phyloP scores from a whole-genome alignment of 2,113 vertebrate species.

The Aramus guarauna region DNA sequence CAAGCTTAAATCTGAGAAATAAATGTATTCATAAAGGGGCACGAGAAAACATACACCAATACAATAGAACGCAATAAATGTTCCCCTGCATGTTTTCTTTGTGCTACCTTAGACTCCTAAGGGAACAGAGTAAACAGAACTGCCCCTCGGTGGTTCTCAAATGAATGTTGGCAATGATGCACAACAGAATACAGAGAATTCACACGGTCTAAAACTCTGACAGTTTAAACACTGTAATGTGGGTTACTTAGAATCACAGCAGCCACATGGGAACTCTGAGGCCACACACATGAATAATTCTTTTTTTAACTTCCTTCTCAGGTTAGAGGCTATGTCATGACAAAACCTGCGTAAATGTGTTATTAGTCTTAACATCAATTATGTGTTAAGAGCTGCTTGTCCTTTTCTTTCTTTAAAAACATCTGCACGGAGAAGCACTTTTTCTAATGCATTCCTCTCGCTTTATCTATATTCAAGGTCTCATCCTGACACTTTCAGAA shows the following conservation, averaged over 20 bases:
- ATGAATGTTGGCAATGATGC: neutral
- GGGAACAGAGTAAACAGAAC: neutral
- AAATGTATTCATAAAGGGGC: neutral
- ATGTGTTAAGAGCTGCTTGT: neutral
- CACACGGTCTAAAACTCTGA: neutral
- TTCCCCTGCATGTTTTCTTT: neutral
- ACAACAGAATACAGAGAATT: neutral
- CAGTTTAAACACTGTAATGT: neutral
- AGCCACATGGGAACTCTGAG: neutral
- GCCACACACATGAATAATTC: neutral
- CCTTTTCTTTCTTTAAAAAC: neutral
- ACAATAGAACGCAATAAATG: neutral
- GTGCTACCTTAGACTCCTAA: neutral
- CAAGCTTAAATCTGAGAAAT: neutral
- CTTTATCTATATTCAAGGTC: neutral
- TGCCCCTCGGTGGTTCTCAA: neutral
- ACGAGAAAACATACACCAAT: neutral
- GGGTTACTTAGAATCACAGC: neutral
- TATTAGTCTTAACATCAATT: neutral
- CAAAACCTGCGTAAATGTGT: neutral
- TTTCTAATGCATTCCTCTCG: neutral
- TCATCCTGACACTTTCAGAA: neutral
- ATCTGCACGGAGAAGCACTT: neutral
- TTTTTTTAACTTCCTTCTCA: neutral
- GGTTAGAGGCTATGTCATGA: neutral